Percentiles rank a stretch among this genome's conserved stretches.
Evolutionary conservation across 1,140 invertebrate species (phyloP).

Genomic region (Coenobita brevimanus): DNA sequence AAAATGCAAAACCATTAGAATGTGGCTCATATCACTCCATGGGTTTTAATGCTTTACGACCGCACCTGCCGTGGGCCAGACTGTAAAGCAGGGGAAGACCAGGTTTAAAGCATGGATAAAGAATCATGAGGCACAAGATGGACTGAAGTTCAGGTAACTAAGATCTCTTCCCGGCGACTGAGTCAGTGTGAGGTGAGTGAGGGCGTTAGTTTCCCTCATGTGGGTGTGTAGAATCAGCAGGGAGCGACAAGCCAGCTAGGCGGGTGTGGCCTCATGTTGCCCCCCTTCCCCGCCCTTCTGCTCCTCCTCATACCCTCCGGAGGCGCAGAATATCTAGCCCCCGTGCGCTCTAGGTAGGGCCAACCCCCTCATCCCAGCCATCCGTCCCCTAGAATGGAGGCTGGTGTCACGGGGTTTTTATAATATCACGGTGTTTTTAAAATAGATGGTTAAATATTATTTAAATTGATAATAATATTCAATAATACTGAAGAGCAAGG

Average conservation of each 20-base stretch:
- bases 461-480: no score
- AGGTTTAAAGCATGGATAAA: no score
- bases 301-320: no score
- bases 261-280: conserved; percentile 46
- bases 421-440: no score
- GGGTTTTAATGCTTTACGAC: no score
- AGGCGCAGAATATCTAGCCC: conserved; percentile 14
- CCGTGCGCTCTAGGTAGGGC: neutral
- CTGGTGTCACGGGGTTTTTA: no score
- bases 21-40: no score
- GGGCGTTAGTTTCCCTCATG: neutral
- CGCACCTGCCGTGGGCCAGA: no score
- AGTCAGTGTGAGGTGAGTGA: neutral
- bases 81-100: no score
- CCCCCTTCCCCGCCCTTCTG: conserved; percentile 42
- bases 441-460: no score
- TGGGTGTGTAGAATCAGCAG: conserved; percentile 21
- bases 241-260: conserved; percentile 30
- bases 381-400: conserved; percentile 15
- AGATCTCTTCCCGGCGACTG: neutral
- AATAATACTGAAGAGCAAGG: no score
- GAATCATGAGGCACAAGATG: neutral
- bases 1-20: no score
- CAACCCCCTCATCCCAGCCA: neutral
- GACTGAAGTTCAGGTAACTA: neutral